Conservation (phyloP, 2,888 invertebrate species). For the Villa cingulata region DNA sequence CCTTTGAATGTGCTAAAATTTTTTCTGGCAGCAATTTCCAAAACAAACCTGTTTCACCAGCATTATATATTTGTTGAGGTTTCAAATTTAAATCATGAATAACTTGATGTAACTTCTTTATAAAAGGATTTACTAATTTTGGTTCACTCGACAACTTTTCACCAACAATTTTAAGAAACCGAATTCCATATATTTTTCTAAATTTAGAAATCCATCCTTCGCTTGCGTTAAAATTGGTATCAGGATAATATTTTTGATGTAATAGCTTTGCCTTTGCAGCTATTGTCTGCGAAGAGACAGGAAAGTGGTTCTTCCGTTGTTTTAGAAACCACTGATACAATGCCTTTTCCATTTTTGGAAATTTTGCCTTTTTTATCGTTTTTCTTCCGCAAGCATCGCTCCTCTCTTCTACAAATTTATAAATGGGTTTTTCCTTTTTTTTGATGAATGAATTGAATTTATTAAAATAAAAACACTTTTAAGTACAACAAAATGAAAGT, state of each 20-base stretch:
- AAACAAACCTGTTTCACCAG: neutral
- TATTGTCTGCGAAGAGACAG: neutral
- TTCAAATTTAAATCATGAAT: neutral
- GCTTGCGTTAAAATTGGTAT: neutral
- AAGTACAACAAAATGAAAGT: no score
- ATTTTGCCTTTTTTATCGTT: neutral
- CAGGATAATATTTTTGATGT: neutral
- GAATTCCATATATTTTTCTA: neutral
- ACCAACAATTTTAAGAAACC: neutral
- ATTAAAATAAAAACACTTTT: no score
- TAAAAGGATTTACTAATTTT: neutral
- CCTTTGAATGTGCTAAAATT: conserved; percentile 4
- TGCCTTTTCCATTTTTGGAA: no score
- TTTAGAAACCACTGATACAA: neutral
- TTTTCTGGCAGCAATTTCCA: neutral
- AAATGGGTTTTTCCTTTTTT: no score
- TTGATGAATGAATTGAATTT: no score
- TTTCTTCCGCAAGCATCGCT: neutral
- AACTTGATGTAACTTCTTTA: neutral
- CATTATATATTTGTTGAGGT: neutral
- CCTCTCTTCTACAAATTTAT: no score
- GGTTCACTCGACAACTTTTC: neutral
- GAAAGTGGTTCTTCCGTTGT: neutral
- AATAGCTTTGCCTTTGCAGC: neutral
- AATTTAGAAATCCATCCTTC: neutral